Conservation (phyloP, 1,140 invertebrate species). For the Ostrea denselamellosa region DNA sequence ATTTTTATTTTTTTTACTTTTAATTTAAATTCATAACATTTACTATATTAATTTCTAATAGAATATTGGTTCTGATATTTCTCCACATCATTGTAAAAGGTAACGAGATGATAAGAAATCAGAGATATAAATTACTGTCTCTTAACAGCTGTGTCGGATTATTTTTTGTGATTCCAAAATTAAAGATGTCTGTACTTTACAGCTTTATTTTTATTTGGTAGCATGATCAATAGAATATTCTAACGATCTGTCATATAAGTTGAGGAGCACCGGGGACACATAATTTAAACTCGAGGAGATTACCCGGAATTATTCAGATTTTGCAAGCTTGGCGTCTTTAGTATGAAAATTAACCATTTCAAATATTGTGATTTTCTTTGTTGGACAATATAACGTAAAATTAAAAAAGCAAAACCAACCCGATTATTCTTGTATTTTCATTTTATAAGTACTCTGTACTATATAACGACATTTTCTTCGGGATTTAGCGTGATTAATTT, state of each 20-base stretch:
- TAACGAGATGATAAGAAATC: neutral
- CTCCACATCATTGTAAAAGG: too few relatives aligned
- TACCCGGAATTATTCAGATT: neutral
- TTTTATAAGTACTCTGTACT: too few relatives aligned
- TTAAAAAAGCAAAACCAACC: too few relatives aligned
- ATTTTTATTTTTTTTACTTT: neutral
- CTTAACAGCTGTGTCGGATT: neutral
- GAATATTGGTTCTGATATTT: neutral
- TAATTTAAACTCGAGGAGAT: neutral
- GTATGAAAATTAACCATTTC: too few relatives aligned
- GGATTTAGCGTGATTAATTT: too few relatives aligned
- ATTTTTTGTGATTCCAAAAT: constrained; percentile 16
- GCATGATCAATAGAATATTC: constrained; percentile 23
- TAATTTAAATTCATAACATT: neutral
- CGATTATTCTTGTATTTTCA: too few relatives aligned
- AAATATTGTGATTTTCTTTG: too few relatives aligned
- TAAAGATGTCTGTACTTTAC: constrained; percentile 1
- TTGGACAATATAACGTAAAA: too few relatives aligned
- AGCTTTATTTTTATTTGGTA: neutral
- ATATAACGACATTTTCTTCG: too few relatives aligned
- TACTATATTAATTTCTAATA: neutral
- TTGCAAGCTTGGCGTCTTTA: neutral
- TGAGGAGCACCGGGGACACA: neutral
- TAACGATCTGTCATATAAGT: neutral
- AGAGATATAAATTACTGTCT: neutral